phyloP scores from a whole-genome alignment of 2,113 vertebrate genomes.

The Ameiurus melas region DNA sequence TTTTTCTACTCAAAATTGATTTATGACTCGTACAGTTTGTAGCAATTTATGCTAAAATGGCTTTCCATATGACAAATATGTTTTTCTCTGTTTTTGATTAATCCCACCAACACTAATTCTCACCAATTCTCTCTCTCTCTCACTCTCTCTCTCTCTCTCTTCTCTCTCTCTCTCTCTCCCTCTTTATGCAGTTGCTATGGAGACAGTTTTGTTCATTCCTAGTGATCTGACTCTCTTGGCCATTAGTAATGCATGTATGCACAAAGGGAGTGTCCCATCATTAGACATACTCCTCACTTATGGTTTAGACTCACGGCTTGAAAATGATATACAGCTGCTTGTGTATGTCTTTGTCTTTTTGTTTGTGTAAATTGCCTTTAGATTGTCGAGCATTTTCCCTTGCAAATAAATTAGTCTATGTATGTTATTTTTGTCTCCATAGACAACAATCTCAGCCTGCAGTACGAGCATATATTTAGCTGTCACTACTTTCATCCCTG shows the following conservation, averaged over 20 bases:
- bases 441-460: background rate
- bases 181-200: constrained; percentile 83
- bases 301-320: background rate
- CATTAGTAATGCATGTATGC: constrained; percentile 21
- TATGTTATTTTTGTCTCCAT: background rate
- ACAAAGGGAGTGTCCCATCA: constrained; percentile 23
- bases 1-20: background rate
- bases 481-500: background rate
- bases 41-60: background rate
- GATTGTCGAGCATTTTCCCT: background rate
- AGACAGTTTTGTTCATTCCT: constrained; percentile 82
- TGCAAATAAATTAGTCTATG: background rate
- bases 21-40: background rate
- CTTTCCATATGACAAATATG: background rate
- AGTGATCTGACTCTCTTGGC: constrained; percentile 53
- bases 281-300: background rate
- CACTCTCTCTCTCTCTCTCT: constrained; percentile 28
- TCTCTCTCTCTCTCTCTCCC: background rate
- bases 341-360: background rate
- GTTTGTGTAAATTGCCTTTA: background rate
- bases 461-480: background rate
- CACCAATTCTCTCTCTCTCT: constrained; percentile 40
- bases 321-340: background rate
- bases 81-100: constrained; percentile 12
- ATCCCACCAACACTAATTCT: constrained; percentile 36